These are phyloP conservation scores for Salvator merianae DNA, from an alignment of 2,113 vertebrate genomes.

Conservation along the genomic window DNA sequence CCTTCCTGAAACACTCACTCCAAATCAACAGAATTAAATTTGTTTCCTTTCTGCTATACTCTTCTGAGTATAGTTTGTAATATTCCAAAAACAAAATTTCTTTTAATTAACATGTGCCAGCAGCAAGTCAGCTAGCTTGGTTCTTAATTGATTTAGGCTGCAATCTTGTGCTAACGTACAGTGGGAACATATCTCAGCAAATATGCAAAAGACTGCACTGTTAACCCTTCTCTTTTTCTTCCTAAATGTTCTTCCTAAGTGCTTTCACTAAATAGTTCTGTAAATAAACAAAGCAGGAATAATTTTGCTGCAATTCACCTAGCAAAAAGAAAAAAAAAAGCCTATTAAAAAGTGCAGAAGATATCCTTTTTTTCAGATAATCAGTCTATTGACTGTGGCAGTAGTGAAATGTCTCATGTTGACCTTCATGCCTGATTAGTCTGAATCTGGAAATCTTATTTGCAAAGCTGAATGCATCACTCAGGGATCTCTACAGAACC, in stretches of 20 bases:
- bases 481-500: background rate
- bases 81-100: slow-evolving; percentile 24
- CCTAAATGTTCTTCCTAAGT: slow-evolving; percentile 1
- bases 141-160: slow-evolving; percentile 13
- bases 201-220: slow-evolving; percentile 6
- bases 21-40: slow-evolving; percentile 25
- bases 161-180: background rate
- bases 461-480: background rate
- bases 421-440: background rate
- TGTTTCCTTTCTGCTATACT: slow-evolving; percentile 32
- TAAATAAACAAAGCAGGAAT: background rate
- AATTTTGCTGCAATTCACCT: background rate
- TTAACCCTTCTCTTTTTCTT: slow-evolving; percentile 29
- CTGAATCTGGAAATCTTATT: background rate
- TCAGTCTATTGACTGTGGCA: background rate
- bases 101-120: slow-evolving; percentile 30
- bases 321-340: too few relatives aligned
- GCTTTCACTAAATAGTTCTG: background rate
- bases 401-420: background rate
- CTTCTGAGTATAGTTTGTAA: slow-evolving; percentile 30
- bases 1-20: slow-evolving; percentile 16
- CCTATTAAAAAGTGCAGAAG: too few relatives aligned
- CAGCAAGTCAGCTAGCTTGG: background rate
- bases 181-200: background rate
- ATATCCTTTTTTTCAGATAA: too few relatives aligned